phyloP scores from a whole-genome alignment of 2,888 invertebrate genomes.

The Lathronympha strigana region DNA sequence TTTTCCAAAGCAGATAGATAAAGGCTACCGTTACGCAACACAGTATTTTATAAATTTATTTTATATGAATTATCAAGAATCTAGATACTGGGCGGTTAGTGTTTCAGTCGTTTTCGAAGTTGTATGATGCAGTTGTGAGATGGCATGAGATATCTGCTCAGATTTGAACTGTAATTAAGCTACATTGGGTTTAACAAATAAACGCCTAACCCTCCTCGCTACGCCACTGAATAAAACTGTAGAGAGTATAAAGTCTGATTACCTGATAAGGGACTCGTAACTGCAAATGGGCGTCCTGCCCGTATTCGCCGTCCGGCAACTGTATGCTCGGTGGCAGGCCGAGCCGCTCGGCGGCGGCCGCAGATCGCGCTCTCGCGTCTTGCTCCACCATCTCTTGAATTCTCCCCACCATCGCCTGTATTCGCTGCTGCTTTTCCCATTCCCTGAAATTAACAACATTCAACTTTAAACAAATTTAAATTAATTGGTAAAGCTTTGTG shows the following conservation, averaged over 20 bases:
- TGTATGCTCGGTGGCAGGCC: constrained; percentile 86
- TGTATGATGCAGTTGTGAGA: too few relatives aligned
- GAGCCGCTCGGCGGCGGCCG: constrained; percentile 79
- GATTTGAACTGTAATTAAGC: background rate
- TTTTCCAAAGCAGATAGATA: background rate
- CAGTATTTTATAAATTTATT: background rate
- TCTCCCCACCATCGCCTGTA: constrained; percentile 83
- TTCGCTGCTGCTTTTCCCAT: constrained; percentile 86
- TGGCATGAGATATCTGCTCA: background rate
- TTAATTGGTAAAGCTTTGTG: background rate
- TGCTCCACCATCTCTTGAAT: constrained; percentile 82
- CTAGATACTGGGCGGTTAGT: background rate
- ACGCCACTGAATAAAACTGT: background rate
- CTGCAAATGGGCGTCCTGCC: constrained; percentile 85
- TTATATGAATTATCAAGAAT: too few relatives aligned
- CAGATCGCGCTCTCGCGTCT: constrained; percentile 78
- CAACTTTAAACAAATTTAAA: background rate
- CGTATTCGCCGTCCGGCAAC: constrained; percentile 87
- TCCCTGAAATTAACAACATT: constrained; percentile 79
- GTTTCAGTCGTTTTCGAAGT: background rate
- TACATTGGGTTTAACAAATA: background rate
- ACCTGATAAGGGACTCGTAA: constrained; percentile 87
- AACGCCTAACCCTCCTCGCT: background rate
- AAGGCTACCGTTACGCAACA: background rate
- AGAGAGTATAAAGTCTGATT: background rate